These are phyloP conservation scores for Anas bahamensis DNA, from an alignment of 2,797 vertebrate species.

Conservation along the genomic window DNA sequence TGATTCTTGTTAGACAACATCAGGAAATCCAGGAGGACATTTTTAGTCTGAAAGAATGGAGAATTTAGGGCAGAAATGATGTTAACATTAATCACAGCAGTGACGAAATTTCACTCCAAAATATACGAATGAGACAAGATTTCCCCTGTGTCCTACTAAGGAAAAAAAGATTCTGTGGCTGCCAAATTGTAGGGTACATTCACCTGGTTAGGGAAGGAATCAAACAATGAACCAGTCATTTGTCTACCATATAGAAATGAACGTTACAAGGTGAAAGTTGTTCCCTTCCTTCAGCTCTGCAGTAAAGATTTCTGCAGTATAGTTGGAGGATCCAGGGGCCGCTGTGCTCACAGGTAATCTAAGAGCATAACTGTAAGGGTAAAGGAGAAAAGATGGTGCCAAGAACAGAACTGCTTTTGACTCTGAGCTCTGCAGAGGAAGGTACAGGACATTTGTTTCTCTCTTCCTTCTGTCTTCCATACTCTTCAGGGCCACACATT, in stretches of 20 bases:
- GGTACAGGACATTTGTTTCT: not conserved
- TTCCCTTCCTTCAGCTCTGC: not conserved
- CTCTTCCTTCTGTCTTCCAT: not conserved
- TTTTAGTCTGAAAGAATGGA: conserved; percentile 14
- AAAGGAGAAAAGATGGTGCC: not conserved
- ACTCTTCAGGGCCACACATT: not conserved
- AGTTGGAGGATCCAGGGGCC: not conserved
- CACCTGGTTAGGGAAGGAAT: not conserved
- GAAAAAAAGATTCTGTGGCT: conserved; percentile 8
- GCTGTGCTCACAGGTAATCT: not conserved
- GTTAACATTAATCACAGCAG: conserved; percentile 14
- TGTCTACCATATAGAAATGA: not conserved
- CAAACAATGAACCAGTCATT: not conserved
- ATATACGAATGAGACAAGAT: not conserved
- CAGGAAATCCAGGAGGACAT: not conserved
- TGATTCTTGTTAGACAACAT: not conserved
- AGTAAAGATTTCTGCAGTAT: not conserved
- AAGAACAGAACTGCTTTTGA: not conserved
- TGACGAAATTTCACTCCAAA: conserved; percentile 27
- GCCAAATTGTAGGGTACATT: not conserved
- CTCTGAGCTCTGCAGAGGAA: not conserved
- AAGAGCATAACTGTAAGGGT: not conserved
- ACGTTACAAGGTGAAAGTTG: not conserved
- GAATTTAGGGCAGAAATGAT: conserved; percentile 49
- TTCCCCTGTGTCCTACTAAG: conserved; percentile 16